A percentile compares a stretch with the other conserved stretches of the same genome.
Conservation (phyloP, 2,888 invertebrate genomes). For the Allacma fusca region DNA sequence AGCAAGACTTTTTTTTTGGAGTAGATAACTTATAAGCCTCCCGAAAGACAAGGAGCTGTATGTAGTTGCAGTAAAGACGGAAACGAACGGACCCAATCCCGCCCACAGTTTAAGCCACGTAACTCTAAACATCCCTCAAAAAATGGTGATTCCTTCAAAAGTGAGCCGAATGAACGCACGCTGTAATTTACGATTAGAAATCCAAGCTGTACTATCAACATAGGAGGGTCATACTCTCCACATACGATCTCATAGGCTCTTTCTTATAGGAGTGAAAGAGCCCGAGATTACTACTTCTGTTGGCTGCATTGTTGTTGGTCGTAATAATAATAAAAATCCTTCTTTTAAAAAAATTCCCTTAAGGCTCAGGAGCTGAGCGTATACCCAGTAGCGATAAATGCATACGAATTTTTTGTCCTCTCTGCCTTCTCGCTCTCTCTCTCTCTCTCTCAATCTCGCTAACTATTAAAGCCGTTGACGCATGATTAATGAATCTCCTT, state of each 20-base stretch:
- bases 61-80: not conserved
- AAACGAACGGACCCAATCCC: not conserved
- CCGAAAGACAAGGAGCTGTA: conserved; percentile 8
- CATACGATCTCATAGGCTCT: not conserved
- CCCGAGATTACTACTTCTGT: too few relatives aligned
- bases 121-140: not conserved
- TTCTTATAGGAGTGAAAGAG: not conserved
- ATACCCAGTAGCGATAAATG: conserved; percentile 44
- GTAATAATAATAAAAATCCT: conserved; percentile 27
- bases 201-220: not conserved
- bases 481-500: conserved; percentile 45
- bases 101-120: conserved; percentile 17
- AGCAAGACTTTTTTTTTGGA: too few relatives aligned
- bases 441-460: not conserved
- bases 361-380: conserved; percentile 8
- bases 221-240: not conserved
- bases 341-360: conserved; percentile 36
- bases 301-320: not conserved
- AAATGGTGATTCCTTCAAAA: not conserved
- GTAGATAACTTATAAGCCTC: not conserved
- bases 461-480: conserved; percentile 41
- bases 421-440: not conserved
- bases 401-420: conserved; percentile 19
- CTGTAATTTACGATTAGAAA: conserved; percentile 22
- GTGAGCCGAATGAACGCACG: conserved; percentile 13